Evolutionary conservation across 2,888 invertebrate species (phyloP).

Genomic region (Linnaemya vulpina): DNA sequence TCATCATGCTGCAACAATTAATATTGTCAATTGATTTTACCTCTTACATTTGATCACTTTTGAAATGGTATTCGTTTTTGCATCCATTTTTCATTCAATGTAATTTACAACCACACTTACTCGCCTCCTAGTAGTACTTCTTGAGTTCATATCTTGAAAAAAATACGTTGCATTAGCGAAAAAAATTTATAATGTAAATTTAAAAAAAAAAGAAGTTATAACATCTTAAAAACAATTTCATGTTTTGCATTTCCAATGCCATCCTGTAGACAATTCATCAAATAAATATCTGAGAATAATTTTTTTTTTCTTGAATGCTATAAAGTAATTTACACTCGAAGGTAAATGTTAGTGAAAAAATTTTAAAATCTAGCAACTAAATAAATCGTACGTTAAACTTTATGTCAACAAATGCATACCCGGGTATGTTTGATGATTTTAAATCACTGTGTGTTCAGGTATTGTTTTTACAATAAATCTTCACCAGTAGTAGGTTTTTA

Average conservation of each 20-base stretch:
- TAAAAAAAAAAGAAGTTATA: neutral
- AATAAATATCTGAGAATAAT: constrained; percentile 44
- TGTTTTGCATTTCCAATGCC: constrained; percentile 70
- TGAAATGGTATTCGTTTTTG: neutral
- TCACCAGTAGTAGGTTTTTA: too few species aligned
- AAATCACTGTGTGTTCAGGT: too few species aligned
- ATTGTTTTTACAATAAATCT: too few species aligned
- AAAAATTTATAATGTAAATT: constrained; percentile 28
- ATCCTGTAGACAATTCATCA: constrained; percentile 73
- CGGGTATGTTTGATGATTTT: too few species aligned
- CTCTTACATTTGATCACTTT: constrained; percentile 5
- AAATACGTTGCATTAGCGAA: constrained; percentile 15
- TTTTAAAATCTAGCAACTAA: too few species aligned
- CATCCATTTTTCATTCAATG: constrained; percentile 32
- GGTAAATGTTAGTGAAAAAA: neutral
- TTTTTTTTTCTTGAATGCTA: neutral
- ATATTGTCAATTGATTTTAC: neutral
- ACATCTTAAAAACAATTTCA: constrained; percentile 73
- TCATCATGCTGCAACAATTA: neutral
- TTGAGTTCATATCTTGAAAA: constrained; percentile 35
- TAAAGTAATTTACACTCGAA: constrained; percentile 20
- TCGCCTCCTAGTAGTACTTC: constrained; percentile 16
- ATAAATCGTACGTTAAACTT: too few species aligned
- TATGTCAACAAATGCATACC: too few species aligned
- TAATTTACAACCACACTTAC: constrained; percentile 36